Base-by-base conservation (phyloP, 2,888 invertebrate genomes). In the Colletes collaris region DNA sequence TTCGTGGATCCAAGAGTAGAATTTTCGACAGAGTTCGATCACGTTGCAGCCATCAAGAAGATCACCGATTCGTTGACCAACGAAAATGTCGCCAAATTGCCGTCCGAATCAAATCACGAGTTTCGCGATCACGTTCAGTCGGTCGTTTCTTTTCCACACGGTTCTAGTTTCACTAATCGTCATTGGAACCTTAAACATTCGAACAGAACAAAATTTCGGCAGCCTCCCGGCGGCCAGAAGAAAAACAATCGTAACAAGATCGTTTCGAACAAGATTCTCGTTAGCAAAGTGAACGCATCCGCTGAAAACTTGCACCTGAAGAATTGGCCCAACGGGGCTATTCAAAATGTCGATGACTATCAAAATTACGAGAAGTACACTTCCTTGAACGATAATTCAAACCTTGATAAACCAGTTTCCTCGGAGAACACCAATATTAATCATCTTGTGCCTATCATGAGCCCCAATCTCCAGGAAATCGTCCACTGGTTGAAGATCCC, bases 341-440 rank as follows among this genome's bases (percentile, higher is more conserved):
- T 90, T 3, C 84, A 89, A 5, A 86, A 86, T n/a, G 56, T 82
- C 2, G 86, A 90, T 4, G 92, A 92, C 79, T 73, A 92, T 0
- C 87, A 89, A 16, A 89, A 92, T 83, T 92, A 92, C 63, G 89
- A 93, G 3, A 91, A 89, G 60, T 92, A 93, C 56, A 92, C 91
- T 4, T 88, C 90, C 0, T 72, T 86, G 56, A 77, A 63, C 40
- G 77, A 70, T 4, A 70, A 81, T 37, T 56, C 50, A n/a, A 79
- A 69, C 49, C 59, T 65, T 8, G 72, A 79, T 11, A 62, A 13
- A 37, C 66, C 81, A 3, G 35, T 27, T 19, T 40, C 67, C 0
- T 53, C 44, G 5, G 16, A 19, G 35, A 46, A 76, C n/a, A 52
- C 59, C n/a, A 67, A 16, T 35, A 27, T 71, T 4, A 27, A 66